Evolutionary conservation across 2,113 vertebrate genomes (phyloP), one percentile per base, ranked within the genome.

Genomic region (Pituophis catenifer): DNA sequence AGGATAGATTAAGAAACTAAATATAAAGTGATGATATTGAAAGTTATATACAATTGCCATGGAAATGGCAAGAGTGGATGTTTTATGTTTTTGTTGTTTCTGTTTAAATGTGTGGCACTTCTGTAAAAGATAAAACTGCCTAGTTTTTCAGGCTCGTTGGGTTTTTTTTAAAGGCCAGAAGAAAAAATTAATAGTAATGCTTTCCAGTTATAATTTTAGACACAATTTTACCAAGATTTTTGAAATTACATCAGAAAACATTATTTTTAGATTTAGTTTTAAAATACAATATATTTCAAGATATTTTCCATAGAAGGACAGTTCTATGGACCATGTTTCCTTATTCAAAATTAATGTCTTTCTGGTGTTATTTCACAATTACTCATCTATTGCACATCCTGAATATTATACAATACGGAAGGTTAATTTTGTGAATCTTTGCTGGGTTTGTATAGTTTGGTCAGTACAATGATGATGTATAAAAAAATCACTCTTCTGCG

Each of bases 231-330:
- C 75, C 44, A 86, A 59, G 89, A 65, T 85, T 65, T 93, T 89
- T 90, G 48, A 93, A 24, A n/a, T 87, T 81, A 50, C 55, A 44
- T 87, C n/a, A 90, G n/a, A 65, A 90, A 87, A 85, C 90, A 93
- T 87, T 58, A 85, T 54, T 90, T 87, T 93, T 53, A n/a, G 23
- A 65, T 33, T 86, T 81, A 81, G 52, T 87, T 90, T 90, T 62
- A 50, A n/a, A 90, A 90, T 90, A 86, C 55, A 87, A 86, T 86
- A 85, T 86, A 86, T 86, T 65, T 62, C 81, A 89, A 23, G 29
- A 19, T 55, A 59, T 44, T 33, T 53, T 53, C 48, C 23, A 54
- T 7, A 11, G 54, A 7, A 23, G 44, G 29, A n/a, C 55, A 62
- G 50, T 54, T 70, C 29, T 52, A 90, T 50, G 90, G 44, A 62